These are phyloP conservation scores for Anser brachyrhynchus DNA, from an alignment of 2,113 vertebrate species.

Conservation along the genomic window DNA sequence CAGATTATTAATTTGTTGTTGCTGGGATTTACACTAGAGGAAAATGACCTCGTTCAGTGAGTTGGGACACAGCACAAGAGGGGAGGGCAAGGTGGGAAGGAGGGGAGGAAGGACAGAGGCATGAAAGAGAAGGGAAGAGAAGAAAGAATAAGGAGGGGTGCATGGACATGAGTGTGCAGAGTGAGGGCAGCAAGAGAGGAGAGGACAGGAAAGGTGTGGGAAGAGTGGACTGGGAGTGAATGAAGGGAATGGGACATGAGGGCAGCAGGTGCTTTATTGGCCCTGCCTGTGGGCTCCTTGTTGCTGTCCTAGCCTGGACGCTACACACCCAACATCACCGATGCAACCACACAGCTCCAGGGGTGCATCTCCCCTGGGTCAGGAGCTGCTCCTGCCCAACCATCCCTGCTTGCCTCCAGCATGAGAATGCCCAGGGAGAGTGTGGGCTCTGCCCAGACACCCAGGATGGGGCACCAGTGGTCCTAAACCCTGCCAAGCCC, in stretches of 20 bases:
- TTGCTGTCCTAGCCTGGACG: not conserved
- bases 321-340: rapidly evolving
- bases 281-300: not conserved
- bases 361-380: not conserved
- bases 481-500: not conserved
- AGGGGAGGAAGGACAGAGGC: not conserved
- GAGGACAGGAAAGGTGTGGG: not conserved
- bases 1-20: constrained; percentile 37
- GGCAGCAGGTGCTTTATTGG: not conserved
- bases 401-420: not conserved
- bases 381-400: not conserved
- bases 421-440: not conserved
- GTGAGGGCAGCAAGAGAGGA: not conserved
- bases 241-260: not conserved
- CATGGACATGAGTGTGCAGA: not conserved
- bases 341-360: not conserved
- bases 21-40: constrained; percentile 30
- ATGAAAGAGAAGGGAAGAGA: not conserved
- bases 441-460: not conserved
- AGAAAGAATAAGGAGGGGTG: rapidly evolving
- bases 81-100: not conserved
- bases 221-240: not conserved
- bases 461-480: not conserved
- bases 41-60: not conserved
- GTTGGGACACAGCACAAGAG: not conserved